phyloP scores from a whole-genome alignment of 1,140 invertebrate species.

The Lucilia cuprina region DNA sequence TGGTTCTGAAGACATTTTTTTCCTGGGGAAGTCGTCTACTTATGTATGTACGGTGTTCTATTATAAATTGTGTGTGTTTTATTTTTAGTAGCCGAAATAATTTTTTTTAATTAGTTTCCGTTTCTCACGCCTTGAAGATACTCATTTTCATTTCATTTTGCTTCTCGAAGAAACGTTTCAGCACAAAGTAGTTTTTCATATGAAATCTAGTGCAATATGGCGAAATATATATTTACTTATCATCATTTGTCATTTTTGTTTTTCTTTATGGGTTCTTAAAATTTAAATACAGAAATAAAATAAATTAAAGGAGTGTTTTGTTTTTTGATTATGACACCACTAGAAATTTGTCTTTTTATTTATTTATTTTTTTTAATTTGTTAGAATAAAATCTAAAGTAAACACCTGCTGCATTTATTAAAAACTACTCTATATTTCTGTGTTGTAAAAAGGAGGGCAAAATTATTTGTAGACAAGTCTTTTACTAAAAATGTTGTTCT shows the following conservation, averaged over 20 bases:
- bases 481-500: background rate
- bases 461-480: background rate
- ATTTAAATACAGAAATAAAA: background rate
- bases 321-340: background rate
- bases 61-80: background rate
- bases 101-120: conserved; percentile 5
- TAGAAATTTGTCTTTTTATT: background rate
- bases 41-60: background rate
- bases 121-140: conserved; percentile 25
- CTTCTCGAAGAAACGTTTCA: background rate
- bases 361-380: background rate
- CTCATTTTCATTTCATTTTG: background rate
- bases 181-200: background rate
- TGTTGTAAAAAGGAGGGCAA: background rate
- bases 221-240: background rate
- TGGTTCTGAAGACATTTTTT: background rate
- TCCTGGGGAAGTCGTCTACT: background rate
- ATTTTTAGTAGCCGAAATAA: background rate
- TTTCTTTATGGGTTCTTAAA: background rate
- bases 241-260: background rate
- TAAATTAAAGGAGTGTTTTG: background rate
- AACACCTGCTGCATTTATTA: conserved; percentile 10
- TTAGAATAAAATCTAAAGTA: background rate
- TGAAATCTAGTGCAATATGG: background rate
- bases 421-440: background rate